Conservation (phyloP, 2,888 invertebrate species). For the Notocelia uddmanniana region DNA sequence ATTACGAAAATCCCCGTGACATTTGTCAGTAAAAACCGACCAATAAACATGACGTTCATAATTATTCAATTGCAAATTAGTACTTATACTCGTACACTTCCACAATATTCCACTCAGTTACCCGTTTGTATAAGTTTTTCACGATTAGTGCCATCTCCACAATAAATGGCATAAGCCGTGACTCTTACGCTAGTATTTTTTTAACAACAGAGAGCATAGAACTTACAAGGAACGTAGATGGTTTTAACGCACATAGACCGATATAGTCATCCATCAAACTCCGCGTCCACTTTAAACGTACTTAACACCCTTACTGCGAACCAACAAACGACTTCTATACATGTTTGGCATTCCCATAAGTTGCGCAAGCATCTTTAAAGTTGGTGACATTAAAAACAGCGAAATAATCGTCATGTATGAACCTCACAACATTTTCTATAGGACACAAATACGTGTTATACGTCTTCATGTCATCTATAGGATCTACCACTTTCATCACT, state of each 20-base stretch:
- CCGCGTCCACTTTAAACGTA: too few species aligned
- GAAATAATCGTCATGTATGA: conserved; percentile 95
- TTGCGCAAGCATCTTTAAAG: conserved; percentile 93
- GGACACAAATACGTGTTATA: conserved; percentile 89
- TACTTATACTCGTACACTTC: too few species aligned
- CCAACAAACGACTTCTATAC: conserved; percentile 45
- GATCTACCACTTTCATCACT: conserved; percentile 76
- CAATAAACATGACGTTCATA: too few species aligned
- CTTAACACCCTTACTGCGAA: neutral
- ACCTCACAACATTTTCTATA: conserved; percentile 94
- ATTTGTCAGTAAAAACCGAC: too few species aligned
- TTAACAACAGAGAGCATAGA: neutral
- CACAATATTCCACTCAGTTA: too few species aligned
- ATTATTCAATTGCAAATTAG: too few species aligned
- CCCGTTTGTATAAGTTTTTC: neutral
- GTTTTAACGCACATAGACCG: too few species aligned
- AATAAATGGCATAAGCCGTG: neutral
- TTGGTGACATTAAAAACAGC: conserved; percentile 93
- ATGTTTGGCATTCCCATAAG: conserved; percentile 67
- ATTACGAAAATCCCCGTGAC: too few species aligned
- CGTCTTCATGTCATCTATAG: conserved; percentile 67
- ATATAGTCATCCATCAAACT: too few species aligned
- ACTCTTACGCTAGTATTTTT: neutral
- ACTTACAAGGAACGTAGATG: neutral
- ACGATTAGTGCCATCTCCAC: neutral